Percentiles rank a stretch among this genome's conserved stretches.
Conservation (phyloP, 2,113 vertebrate genomes). For the Collichthys lucidus region DNA sequence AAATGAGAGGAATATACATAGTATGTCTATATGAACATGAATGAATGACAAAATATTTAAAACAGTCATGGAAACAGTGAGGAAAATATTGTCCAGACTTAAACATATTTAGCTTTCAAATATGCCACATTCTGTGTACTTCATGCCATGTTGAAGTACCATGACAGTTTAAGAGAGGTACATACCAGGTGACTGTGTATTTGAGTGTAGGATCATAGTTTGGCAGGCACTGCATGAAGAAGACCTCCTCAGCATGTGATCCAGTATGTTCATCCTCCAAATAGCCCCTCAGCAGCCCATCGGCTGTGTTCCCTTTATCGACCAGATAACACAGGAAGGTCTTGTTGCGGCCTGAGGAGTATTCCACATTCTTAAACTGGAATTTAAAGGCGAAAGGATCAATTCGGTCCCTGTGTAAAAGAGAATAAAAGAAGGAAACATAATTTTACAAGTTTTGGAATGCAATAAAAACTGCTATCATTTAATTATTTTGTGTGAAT, state of each 20-base stretch:
- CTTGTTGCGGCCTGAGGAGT: conserved; percentile 97
- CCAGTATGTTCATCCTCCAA: conserved; percentile 92
- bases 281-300: conserved; percentile 85
- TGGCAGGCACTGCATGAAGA: conserved; percentile 88
- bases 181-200: conserved; percentile 90
- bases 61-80: neutral
- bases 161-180: conserved; percentile 2
- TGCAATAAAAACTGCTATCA: too few species aligned
- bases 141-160: conserved; percentile 1
- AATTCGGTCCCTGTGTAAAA: conserved; percentile 87
- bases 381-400: conserved; percentile 93
- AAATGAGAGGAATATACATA: too few species aligned
- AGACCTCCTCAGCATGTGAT: conserved; percentile 90
- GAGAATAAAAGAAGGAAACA: conserved; percentile 20
- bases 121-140: neutral
- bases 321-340: conserved; percentile 94
- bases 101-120: neutral
- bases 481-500: too few species aligned
- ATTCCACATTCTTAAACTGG: conserved; percentile 97
- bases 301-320: conserved; percentile 81
- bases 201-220: conserved; percentile 79
- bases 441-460: too few species aligned
- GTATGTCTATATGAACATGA: too few species aligned
- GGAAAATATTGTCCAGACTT: neutral
- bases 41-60: neutral